Base-by-base conservation (phyloP, 2,888 invertebrate genomes). In the Drosophila putrida region DNA sequence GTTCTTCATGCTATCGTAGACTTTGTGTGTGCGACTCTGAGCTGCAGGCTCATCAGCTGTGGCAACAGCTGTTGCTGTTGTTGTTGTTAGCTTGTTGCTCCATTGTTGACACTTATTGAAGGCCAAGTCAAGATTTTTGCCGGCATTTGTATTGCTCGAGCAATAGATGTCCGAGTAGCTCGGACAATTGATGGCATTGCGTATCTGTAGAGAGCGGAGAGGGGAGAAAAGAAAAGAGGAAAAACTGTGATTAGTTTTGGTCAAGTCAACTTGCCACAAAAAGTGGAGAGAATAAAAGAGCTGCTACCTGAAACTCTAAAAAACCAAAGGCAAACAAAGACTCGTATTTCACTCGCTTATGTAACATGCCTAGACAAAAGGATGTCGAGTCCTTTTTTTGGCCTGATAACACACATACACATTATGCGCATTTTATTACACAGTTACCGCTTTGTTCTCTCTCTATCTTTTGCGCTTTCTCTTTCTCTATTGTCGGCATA, bases 1-100 rank as follows among this genome's bases (percentile, higher is more conserved):
- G 72, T 90, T 90, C 75, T 90, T 90, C 92, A 91, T 91, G 80
- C 90, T 91, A 68, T 90, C 90, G 60, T 91, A 91, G 65, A 92
- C 90, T 73, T 91, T 91, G 47, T 91, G 89, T 25, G 90, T 90
- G 65, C 85, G 85, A 74, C 84, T 87, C 49, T 79, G 71, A 33
- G 58, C 35, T 35, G 49, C 55, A 1, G 78, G 68, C 47, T 69
- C 65, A 31, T 35, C 51, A 13, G 46, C 33, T 46, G 66, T 53
- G 47, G 65, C 20, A 8, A 74, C n/a, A 11, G 53, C 46, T 15
- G 61, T 38, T 20, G 72, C 5, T 60, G 69, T 70, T n/a, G 6
- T 41, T 64, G n/a, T 61, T 50, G 59, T 70, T 70, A 86, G 80
- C 64, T 89, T 90, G 74, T 71, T 88, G 76, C 85, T 86, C 88